These are phyloP conservation scores for Cheilosia pagana DNA, from an alignment of 2,888 invertebrate species.

Conservation along the genomic window DNA sequence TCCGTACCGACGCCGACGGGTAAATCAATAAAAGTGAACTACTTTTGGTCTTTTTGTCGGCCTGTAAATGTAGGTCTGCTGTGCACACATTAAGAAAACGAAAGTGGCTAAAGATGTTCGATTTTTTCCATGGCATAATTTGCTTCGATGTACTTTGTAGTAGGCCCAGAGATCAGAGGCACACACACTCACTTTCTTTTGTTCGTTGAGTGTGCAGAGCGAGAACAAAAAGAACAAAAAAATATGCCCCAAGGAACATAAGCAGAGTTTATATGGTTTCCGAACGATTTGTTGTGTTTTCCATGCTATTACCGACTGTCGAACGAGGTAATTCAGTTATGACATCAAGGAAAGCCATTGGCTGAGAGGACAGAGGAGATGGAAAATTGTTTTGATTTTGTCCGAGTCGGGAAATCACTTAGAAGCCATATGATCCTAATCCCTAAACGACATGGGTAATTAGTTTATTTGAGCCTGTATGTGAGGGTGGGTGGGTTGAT, in stretches of 20 bases:
- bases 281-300: conserved; percentile 71
- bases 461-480: conserved; percentile 28
- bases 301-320: conserved; percentile 70
- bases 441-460: conserved; percentile 49
- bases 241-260: conserved; percentile 49
- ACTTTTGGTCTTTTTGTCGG: conserved; percentile 46
- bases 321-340: conserved; percentile 75
- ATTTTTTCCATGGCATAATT: conserved; percentile 59
- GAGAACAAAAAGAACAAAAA: background rate
- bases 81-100: conserved; percentile 65
- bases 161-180: background rate
- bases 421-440: conserved; percentile 65
- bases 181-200: conserved; percentile 45
- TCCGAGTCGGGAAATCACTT: conserved; percentile 64
- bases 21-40: conserved; percentile 70
- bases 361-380: conserved; percentile 27
- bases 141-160: conserved; percentile 6
- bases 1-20: background rate
- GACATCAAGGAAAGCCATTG: conserved; percentile 65
- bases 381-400: conserved; percentile 71
- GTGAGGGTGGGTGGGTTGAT: background rate
- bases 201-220: conserved; percentile 10
- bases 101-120: conserved; percentile 75
- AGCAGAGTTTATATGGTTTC: conserved; percentile 72
- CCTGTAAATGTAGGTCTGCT: conserved; percentile 62